Conservation (phyloP, 2,113 vertebrate species). For the Tachysurus fulvidraco region DNA sequence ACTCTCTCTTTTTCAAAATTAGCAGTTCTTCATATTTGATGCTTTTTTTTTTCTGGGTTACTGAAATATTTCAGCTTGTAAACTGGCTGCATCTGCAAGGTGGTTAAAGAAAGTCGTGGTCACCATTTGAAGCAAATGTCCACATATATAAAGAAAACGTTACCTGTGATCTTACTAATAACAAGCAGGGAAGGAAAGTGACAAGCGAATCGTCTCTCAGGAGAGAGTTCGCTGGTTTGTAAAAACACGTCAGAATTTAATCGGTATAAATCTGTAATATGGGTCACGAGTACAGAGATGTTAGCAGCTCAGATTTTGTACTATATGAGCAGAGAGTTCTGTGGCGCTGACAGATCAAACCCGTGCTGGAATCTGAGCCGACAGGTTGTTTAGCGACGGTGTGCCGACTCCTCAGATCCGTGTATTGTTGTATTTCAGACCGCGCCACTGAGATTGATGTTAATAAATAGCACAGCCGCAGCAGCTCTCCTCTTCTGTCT, state of each 20-base stretch:
- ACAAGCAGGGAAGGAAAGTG: too few species aligned
- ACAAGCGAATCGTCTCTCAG: too few species aligned
- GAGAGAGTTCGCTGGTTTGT: too few species aligned
- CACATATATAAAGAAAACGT: not conserved
- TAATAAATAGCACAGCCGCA: constrained; percentile 21
- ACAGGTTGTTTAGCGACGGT: not conserved
- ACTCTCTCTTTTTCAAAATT: too few species aligned
- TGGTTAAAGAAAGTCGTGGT: not conserved
- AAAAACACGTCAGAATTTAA: too few species aligned
- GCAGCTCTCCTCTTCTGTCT: not conserved
- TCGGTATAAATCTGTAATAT: too few species aligned
- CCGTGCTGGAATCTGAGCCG: not conserved
- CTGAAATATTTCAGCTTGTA: not conserved
- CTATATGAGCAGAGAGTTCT: not conserved
- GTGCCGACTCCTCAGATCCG: not conserved
- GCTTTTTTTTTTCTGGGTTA: too few species aligned
- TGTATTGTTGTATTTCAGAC: not conserved
- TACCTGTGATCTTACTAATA: too few species aligned
- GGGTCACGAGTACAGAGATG: too few species aligned
- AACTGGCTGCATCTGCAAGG: too few species aligned
- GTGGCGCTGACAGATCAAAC: not conserved
- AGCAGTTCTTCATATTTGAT: too few species aligned
- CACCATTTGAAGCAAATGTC: not conserved
- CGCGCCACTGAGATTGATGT: constrained; percentile 1
- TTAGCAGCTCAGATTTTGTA: not conserved